phyloP scores from a whole-genome alignment of 2,113 vertebrate genomes.

The Verasper variegatus region DNA sequence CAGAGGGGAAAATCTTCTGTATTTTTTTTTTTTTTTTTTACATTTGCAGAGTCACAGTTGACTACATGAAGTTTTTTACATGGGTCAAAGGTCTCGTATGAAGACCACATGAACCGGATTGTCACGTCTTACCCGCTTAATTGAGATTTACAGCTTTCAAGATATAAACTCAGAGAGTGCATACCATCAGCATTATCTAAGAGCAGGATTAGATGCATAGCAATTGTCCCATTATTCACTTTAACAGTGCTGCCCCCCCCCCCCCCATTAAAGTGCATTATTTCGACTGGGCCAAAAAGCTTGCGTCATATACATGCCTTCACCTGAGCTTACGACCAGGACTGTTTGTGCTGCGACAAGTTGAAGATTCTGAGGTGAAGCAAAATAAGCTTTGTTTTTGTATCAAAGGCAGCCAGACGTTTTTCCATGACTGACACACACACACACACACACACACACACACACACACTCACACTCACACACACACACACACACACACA shows the following conservation, averaged over 20 bases:
- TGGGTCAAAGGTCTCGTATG: slow-evolving; percentile 14
- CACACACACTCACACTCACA: slow-evolving; percentile 20
- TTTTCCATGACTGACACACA: slow-evolving; percentile 58
- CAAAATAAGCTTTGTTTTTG: slow-evolving; percentile 56
- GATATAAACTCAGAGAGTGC: slow-evolving; percentile 33
- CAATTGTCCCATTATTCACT: slow-evolving; percentile 57
- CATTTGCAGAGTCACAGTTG: too few relatives aligned
- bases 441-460: slow-evolving; percentile 27
- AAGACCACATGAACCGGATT: slow-evolving; percentile 49
- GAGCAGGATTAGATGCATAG: slow-evolving; percentile 41
- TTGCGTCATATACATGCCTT: slow-evolving; percentile 4
- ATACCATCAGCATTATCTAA: slow-evolving; percentile 54
- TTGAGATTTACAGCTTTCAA: slow-evolving; percentile 48
- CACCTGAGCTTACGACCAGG: slow-evolving; percentile 20
- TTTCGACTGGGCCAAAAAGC: slow-evolving; percentile 25
- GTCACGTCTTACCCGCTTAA: slow-evolving; percentile 41
- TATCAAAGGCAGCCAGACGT: slow-evolving; percentile 33
- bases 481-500: slow-evolving; percentile 18
- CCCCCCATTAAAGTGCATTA: slow-evolving; percentile 42
- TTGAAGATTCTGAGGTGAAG: slow-evolving; percentile 43
- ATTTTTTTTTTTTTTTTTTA: too few relatives aligned
- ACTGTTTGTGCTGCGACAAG: slow-evolving; percentile 36
- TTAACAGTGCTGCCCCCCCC: slow-evolving; percentile 18
- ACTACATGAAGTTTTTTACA: background rate
- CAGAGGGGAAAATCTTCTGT: too few relatives aligned